phyloP scores from a whole-genome alignment of 2,797 vertebrate genomes.

The Tapirus indicus region DNA sequence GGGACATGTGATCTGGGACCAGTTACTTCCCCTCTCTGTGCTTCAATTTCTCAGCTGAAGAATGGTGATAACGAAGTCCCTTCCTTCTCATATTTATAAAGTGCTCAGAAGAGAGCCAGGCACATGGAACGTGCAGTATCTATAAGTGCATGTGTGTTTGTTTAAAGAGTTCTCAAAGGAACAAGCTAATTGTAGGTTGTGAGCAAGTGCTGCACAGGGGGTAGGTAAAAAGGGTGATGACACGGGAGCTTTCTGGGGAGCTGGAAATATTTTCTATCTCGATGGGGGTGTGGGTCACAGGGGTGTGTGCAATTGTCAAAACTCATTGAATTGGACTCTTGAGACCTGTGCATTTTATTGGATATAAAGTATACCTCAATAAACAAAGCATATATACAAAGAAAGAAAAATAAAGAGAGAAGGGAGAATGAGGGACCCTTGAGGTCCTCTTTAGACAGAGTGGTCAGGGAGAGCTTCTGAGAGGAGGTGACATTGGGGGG shows the following conservation, averaged over 20 bases:
- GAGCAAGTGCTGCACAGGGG: not conserved
- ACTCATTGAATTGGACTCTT: conserved; percentile 4
- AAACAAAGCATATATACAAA: not conserved
- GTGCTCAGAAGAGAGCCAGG: conserved; percentile 40
- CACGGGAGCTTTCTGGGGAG: not conserved
- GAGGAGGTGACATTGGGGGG: not conserved
- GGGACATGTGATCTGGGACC: not conserved
- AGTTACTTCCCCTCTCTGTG: not conserved
- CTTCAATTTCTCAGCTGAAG: conserved; percentile 53
- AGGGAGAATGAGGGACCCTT: not conserved
- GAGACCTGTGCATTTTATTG: not conserved
- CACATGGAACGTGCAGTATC: not conserved
- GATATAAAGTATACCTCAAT: not conserved
- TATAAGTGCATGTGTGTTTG: not conserved
- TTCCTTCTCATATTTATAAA: conserved; percentile 44
- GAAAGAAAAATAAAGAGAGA: not conserved
- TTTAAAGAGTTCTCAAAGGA: conserved; percentile 64
- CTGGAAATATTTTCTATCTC: conserved; percentile 12
- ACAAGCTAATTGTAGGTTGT: conserved; percentile 67
- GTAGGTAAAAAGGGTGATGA: not conserved
- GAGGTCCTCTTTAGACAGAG: not conserved
- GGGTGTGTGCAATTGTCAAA: not conserved
- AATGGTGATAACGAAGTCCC: not conserved
- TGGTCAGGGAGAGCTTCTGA: not conserved
- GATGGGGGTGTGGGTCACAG: not conserved